A percentile compares a stretch with the other conserved stretches of the same genome.
Evolutionary conservation across 2,888 invertebrate genomes (phyloP).

Genomic region (Candidula unifasciata): DNA sequence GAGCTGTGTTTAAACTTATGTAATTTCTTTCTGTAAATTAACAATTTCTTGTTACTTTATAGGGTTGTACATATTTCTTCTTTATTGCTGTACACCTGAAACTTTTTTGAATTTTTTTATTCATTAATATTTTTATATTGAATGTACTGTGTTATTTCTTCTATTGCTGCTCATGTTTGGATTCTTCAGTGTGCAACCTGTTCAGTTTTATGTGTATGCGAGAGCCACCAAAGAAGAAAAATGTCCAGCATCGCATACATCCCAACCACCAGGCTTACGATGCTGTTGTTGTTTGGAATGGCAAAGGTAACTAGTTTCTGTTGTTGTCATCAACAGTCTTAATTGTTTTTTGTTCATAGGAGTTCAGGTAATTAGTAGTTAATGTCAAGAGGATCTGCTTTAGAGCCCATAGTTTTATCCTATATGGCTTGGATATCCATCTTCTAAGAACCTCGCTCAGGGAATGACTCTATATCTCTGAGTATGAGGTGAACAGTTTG

Average conservation of each 20-base stretch:
- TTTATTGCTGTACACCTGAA: no score
- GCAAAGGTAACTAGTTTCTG: constrained; percentile 64
- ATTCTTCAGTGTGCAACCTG: constrained; percentile 73
- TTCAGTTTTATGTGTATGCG: constrained; percentile 73
- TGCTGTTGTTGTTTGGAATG: constrained; percentile 76
- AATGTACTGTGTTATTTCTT: not conserved
- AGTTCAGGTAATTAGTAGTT: not conserved
- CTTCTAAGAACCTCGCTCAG: no score
- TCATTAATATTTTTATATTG: not conserved
- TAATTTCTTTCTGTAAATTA: no score
- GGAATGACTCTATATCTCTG: no score
- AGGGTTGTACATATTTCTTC: no score
- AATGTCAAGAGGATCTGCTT: not conserved
- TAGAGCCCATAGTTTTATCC: no score
- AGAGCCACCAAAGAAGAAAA: constrained; percentile 66
- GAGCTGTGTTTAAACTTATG: no score
- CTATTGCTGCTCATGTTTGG: constrained; percentile 42
- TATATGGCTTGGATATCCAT: no score
- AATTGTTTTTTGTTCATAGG: not conserved
- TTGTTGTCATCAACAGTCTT: not conserved
- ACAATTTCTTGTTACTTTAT: no score
- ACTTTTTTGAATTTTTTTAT: no score
- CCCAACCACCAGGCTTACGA: constrained; percentile 73
- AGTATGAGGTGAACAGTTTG: no score
- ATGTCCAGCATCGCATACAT: constrained; percentile 69